These are phyloP conservation scores for Alligator sinensis DNA, from an alignment of 2,113 vertebrate genomes.

Conservation along the genomic window DNA sequence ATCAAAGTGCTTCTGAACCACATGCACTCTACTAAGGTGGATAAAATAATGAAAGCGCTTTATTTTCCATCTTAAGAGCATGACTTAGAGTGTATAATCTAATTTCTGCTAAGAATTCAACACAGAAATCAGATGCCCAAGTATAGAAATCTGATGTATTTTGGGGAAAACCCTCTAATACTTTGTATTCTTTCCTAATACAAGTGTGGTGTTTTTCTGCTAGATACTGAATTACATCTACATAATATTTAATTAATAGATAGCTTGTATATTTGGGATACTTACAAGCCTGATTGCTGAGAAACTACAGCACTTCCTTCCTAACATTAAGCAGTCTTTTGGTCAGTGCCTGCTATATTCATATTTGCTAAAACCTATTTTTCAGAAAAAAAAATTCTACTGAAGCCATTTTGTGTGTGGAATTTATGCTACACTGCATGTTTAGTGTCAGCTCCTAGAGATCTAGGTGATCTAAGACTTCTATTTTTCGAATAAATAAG, in stretches of 20 bases:
- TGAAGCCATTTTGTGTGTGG: not conserved
- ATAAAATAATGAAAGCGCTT: not conserved
- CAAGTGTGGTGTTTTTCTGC: not conserved
- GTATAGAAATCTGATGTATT: not conserved
- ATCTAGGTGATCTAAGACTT: not conserved
- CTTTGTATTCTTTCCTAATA: not conserved
- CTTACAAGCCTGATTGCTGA: not conserved
- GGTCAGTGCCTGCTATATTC: constrained; percentile 3
- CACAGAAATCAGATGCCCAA: not conserved
- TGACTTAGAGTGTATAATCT: not conserved
- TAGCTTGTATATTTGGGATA: not conserved
- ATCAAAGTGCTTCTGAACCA: rapidly evolving
- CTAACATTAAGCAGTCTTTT: constrained; percentile 2
- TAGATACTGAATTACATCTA: not conserved
- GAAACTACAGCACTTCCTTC: not conserved
- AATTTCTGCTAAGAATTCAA: not conserved
- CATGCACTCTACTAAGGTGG: not conserved
- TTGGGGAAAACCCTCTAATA: not conserved
- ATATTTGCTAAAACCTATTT: not conserved
- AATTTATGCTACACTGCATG: not conserved
- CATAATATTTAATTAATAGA: not conserved
- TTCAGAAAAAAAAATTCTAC: not conserved
- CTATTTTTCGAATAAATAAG: not conserved
- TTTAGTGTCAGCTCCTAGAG: not conserved
- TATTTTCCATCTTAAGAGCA: not conserved